Evolutionary conservation across 2,888 invertebrate species (phyloP), one percentile per base, ranked within the genome.

Genomic region (Resseliella maxima): DNA sequence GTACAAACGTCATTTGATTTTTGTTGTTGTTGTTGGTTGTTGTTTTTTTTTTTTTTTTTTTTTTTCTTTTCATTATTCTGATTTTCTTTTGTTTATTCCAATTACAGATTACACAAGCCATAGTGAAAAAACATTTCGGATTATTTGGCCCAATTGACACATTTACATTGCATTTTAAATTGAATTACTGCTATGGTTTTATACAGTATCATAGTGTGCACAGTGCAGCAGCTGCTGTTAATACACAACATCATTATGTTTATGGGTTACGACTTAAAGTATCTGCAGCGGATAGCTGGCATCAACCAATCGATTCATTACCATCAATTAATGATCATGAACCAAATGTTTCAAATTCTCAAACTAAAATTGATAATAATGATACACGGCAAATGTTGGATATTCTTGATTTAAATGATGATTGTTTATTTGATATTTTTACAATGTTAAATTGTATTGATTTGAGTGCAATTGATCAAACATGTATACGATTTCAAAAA

Each of bases 121-220:
- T 38, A n/a, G 21, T 83, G 83, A 38, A 8, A n/a, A 38, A 38
- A n/a, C 83, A 83, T 83, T 83, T 83, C 24, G n/a, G 1, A 6
- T 8, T 83, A n/a, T 83, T 83, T 83, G 83, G 83, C 6, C 38
- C 36, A 6, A 83, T 83, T 38, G 83, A 38, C 12, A 2, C 18
- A 1, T 38, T 83, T 8, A 83, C 36, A n/a, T 8, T 83, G 83
- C 83, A 83, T 38, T 24, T 38, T 0, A 83, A 83, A 18, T n/a
- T 83, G 41, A 83, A n/a, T 38, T 83, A 83, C 38, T 83, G 83
- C 83, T 83, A 83, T 83, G 83, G 83, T n/a, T 83, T 83, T n/a
- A 83, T 83, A 3, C 83, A 83, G 12, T 83, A 38, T 18, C 38
- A 83, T 21, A 38, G n/a, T 21, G 38, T 83, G 83, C 5, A 83